Evolutionary conservation across 2,888 invertebrate species (phyloP), one percentile per base, ranked within the genome.

Genomic region (Chrysodeixis includens): DNA sequence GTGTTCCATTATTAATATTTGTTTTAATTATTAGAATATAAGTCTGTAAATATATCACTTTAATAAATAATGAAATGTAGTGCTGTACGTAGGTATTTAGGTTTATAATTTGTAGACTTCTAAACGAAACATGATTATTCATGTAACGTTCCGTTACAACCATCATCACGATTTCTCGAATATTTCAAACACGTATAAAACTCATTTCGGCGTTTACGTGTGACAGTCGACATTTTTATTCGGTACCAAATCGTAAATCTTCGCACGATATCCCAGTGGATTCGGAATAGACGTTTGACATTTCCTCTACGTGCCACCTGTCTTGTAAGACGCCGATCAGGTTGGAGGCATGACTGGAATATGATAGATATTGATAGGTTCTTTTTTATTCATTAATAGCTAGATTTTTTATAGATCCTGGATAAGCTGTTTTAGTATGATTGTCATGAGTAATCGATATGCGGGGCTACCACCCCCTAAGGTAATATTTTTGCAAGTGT

Each of bases 301-400:
- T 49, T 18, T 49, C 46, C 46, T 18, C 46, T 49, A 49, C 46
- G 46, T 49, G 46, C 20, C 46, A 49, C 10, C 7, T 18, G 46
- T 10, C 46, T 10, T 3, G 46, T 8, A 20, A 18, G 10, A 18
- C 9, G 9, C 46, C 46, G 46, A 49, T 49, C 46, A 20, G 10
- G 10, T 20, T 20, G 9, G n/a, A 14, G 40, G 12, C 46, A 49
- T 49, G 46, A 49, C 46, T 49, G 9, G 46, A 49, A 49, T 20
- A 10, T 4, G 10, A 20, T 20, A 20, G 9, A 5, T 44, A 44
- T 16, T 18, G 18, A 18, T 20, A 46, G 18, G 46, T 16, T 46
- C 18, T 16, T 46, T 18, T 35, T 4, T 35, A 14, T 3, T 35
- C 4, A 14, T 14, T 35, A 14, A 14, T 35, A 35, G 14, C 14